Percentiles rank a stretch among this genome's conserved stretches.
phyloP scores from a whole-genome alignment of 2,888 invertebrate species.

The Ligdia adustata region DNA sequence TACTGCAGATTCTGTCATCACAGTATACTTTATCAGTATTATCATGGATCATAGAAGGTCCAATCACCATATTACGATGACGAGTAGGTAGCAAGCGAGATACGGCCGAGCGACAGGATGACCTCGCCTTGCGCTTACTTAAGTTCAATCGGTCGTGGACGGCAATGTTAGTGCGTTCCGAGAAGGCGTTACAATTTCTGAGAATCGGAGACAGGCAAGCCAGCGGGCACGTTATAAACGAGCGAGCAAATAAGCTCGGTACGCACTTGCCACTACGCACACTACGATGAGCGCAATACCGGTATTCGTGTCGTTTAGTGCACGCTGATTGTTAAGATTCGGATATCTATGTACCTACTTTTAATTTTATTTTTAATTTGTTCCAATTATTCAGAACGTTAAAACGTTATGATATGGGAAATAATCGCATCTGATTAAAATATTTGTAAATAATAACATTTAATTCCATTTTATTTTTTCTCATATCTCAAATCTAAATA shows the following conservation, averaged over 20 bases:
- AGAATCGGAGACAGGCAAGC: constrained; percentile 79
- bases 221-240: constrained; percentile 68
- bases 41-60: no score
- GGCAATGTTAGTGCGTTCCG: constrained; percentile 75
- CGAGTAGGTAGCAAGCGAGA: constrained; percentile 13
- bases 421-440: no score
- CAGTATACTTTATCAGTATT: no score
- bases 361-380: no score
- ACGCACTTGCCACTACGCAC: constrained; percentile 62
- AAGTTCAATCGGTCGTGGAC: constrained; percentile 61
- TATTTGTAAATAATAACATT: no score
- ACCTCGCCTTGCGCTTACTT: constrained; percentile 78
- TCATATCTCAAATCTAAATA: no score
- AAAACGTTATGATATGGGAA: no score
- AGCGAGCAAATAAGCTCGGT: constrained; percentile 72
- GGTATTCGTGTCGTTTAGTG: constrained; percentile 29
- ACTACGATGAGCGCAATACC: constrained; percentile 33
- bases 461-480: no score
- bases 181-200: constrained; percentile 83
- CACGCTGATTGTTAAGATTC: constrained; percentile 22
- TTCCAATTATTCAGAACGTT: no score
- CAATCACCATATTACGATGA: neutral
- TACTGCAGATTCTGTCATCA: no score
- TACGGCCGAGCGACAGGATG: constrained; percentile 47
- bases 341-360: no score